These are phyloP conservation scores for Chaitophorus viminalis DNA, from an alignment of 2,888 invertebrate species.

Conservation along the genomic window DNA sequence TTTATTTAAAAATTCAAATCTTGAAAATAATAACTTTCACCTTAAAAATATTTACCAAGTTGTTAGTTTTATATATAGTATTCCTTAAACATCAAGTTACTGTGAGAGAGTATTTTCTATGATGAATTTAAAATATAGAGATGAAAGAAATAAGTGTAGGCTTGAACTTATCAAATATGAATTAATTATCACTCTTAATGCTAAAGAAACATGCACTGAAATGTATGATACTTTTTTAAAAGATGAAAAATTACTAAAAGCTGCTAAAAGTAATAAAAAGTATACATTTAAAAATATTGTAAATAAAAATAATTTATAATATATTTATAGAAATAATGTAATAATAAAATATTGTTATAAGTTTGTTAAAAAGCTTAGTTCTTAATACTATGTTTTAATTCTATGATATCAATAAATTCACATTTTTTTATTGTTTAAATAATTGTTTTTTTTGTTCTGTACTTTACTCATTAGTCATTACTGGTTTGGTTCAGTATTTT, in stretches of 20 bases:
- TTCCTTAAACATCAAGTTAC: conserved; percentile 19
- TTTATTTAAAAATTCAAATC: conserved; percentile 32
- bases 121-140: conserved; percentile 6
- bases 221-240: conserved; percentile 1
- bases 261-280: conserved; percentile 15
- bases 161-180: conserved; percentile 1
- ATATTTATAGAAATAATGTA: conserved; percentile 6
- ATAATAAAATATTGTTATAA: neutral
- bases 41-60: conserved; percentile 23
- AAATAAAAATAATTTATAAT: neutral
- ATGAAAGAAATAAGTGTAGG: too few relatives aligned
- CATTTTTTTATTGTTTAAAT: too few relatives aligned
- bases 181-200: conserved; percentile 5
- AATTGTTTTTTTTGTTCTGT: too few relatives aligned
- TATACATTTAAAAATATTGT: conserved; percentile 7
- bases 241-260: neutral
- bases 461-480: too few relatives aligned
- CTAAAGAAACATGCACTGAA: conserved; percentile 16
- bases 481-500: too few relatives aligned
- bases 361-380: neutral
- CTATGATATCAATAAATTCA: neutral
- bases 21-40: neutral
- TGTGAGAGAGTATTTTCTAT: conserved; percentile 28
- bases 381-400: neutral
- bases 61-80: conserved; percentile 21